phyloP scores from a whole-genome alignment of 2,797 vertebrate genomes.

The Phataginus tetradactyla region DNA sequence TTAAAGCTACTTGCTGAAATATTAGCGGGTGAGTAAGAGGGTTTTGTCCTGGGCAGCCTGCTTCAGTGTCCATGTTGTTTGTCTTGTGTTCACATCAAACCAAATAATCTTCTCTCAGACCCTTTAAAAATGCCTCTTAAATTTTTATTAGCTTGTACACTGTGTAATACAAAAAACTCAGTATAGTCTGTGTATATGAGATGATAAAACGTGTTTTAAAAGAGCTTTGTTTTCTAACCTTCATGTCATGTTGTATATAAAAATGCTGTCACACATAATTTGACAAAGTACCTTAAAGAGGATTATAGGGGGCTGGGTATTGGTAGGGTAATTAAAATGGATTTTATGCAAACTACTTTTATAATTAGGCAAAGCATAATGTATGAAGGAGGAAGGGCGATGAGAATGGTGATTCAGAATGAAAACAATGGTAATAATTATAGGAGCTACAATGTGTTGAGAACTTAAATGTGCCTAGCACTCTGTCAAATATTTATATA shows the following conservation, averaged over 20 bases:
- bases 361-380: not conserved
- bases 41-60: not conserved
- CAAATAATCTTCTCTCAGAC: not conserved
- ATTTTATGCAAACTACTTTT: constrained; percentile 8
- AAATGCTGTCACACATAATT: not conserved
- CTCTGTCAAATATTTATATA: not conserved
- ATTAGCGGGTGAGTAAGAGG: not conserved
- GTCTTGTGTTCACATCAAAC: not conserved
- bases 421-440: not conserved
- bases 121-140: not conserved
- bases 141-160: not conserved
- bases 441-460: not conserved
- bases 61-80: not conserved
- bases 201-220: constrained; percentile 23
- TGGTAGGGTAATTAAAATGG: not conserved
- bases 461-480: not conserved
- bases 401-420: not conserved
- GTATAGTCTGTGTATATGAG: not conserved
- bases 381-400: not conserved
- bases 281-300: not conserved
- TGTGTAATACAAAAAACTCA: not conserved
- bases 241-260: not conserved
- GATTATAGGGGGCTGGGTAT: not conserved
- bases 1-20: not conserved
- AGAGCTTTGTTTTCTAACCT: not conserved